Evolutionary conservation across 2,888 invertebrate genomes (phyloP), one percentile per base, ranked within the genome.

Genomic region (Pheosia tremula): DNA sequence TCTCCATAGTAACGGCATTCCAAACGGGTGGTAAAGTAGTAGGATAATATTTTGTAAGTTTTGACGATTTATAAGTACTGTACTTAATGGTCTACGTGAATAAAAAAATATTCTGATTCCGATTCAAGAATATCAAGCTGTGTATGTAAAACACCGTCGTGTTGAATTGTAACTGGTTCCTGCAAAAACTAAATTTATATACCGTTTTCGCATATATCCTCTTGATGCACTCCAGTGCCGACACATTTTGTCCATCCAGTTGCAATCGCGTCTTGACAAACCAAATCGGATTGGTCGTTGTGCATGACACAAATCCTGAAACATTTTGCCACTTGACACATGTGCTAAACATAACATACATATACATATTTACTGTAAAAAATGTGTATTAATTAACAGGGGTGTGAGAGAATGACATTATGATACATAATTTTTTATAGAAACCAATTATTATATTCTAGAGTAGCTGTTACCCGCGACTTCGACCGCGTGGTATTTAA

Each of bases 271-370:
- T 99, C 94, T 99, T 99, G 64, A 99, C 98, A 89, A 99, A 98
- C 99, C 99, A 99, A 84, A 99, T 99, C 59, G 99, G 99, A 94
- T 99, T 99, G 64, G 99, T 99, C 77, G 97, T 95, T 58, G 99
- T 98, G 85, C 98, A 98, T 41, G 99, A 98, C 73, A 98, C 97
- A 90, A 99, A 98, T 77, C 99, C 97, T 97, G 94, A 67, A 88
- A 88, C 62, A 77, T 65, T 67, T 59, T 11, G 24, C 54, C 66
- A 57, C 52, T 66, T 73, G 41, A 64, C 58, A 55, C 55, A 24
- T 37, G 13, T 63, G 66, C 56, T 36, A 56, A 54, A 59, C 52
- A 36, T 49, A 52, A 55, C 38, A 24, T 24, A 55, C 38, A 53
- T 36, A 24, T 24, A 55, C 38, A 53, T 36, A 50, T 60, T 62